Percentiles rank a stretch among this genome's conserved stretches.
phyloP scores from a whole-genome alignment of 1,140 invertebrate genomes.

The Procambarus clarkii region DNA sequence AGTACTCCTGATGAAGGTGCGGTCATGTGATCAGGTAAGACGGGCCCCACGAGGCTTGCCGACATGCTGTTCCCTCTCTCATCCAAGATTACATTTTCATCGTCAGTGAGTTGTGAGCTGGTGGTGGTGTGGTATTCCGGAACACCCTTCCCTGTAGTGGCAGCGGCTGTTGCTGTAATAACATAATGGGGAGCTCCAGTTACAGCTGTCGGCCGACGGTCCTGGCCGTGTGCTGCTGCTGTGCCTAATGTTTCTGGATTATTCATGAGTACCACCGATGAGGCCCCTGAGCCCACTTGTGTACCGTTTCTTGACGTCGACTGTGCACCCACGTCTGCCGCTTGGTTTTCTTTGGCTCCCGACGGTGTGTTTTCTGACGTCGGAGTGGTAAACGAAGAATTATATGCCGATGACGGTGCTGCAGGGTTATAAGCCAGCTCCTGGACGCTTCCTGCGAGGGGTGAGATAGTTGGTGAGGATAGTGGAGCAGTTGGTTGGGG shows the following conservation, averaged over 20 bases:
- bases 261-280: slow-evolving; percentile 48
- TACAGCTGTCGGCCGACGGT: neutral
- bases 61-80: neutral
- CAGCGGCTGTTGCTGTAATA: neutral
- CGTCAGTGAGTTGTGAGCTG: neutral
- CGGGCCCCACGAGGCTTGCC: neutral
- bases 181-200: neutral
- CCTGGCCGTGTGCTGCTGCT: neutral
- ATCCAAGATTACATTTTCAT: neutral
- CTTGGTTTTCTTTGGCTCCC: neutral
- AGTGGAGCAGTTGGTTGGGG: neutral
- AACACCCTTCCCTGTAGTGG: neutral
- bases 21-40: neutral
- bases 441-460: neutral
- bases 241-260: slow-evolving; percentile 39
- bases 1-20: neutral
- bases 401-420: neutral
- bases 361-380: slow-evolving; percentile 7
- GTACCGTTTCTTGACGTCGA: neutral
- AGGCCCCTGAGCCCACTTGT: slow-evolving; percentile 27
- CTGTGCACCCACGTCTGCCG: neutral
- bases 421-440: neutral
- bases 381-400: neutral
- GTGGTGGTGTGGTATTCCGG: neutral
- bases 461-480: neutral